Evolutionary conservation across 2,113 vertebrate species (phyloP).

Genomic region (Propithecus coquereli): DNA sequence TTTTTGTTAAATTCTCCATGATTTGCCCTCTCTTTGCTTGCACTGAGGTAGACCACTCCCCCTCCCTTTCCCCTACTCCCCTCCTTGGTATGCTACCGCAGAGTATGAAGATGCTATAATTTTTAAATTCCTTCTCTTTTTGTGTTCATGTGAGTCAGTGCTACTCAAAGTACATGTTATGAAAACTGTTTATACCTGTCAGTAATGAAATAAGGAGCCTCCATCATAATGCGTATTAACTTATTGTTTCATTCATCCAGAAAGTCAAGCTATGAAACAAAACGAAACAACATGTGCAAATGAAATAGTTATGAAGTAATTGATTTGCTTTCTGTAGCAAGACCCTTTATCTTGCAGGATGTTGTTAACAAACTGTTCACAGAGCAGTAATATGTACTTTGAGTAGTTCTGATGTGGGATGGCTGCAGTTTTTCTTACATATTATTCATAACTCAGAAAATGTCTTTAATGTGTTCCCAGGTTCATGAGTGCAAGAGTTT

Average conservation of each 20-base stretch:
- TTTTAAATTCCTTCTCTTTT: background rate
- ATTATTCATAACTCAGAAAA: background rate
- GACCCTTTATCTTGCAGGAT: background rate
- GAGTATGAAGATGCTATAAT: background rate
- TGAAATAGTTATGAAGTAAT: background rate
- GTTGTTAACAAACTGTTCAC: background rate
- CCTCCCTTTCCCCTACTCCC: rapidly evolving
- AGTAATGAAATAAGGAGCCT: background rate
- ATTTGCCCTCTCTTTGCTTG: background rate
- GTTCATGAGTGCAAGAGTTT: background rate
- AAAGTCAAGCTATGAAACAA: background rate
- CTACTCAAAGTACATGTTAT: background rate
- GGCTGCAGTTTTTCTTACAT: background rate
- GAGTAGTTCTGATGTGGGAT: background rate
- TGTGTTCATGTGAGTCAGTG: background rate
- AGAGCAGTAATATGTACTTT: background rate
- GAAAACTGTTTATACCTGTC: background rate
- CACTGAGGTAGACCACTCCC: background rate
- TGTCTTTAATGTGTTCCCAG: background rate
- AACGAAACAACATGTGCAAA: background rate
- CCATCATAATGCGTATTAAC: background rate
- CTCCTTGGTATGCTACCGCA: background rate
- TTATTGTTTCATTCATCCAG: background rate
- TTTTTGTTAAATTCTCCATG: background rate
- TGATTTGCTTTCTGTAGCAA: background rate